Evolutionary conservation across 2,888 invertebrate species (phyloP), one percentile per base, ranked within the genome.

Genomic region (Luffia ferchaultella): DNA sequence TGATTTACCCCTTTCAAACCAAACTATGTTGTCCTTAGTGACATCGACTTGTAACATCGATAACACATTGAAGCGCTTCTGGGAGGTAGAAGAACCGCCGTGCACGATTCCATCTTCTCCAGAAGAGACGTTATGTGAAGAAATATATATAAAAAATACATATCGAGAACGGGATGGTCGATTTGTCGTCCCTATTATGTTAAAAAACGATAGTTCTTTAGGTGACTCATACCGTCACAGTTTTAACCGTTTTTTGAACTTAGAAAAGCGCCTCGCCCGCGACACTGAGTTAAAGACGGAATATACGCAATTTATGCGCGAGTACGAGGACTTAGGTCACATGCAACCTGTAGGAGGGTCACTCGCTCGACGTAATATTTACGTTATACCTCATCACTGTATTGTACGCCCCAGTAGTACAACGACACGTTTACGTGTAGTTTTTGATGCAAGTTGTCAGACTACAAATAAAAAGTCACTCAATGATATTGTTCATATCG

Each of bases 401-500:
- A 50, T 53, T 5, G 7, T 51, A 15, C 50, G 49, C 9, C 46
- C 51, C 5, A 41, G 40, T 1, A 49, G 49, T 16, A 12, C 45
- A 0, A 51, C 49, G 16, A 51, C 53, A 9, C 46, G 30, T 16
- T 30, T 53, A 2, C 20, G 53, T 5, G 53, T 53, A 2, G 53
- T 53, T 9, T 53, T 53, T 18, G 46, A 53, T 30, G 51, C 45
- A 1, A 45, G 45, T 12, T 42, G 50, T 0, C 43, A 30, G 7
- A 49, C 57, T 1, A 49, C 52, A 9, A 49, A 56, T 1, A 54
- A 54, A 5, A 51, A 53, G 16, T 57, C 57, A 15, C 41, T 61
- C 12, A 61, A 62, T 50, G 57, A 63, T 3, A 52, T 60, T 2
- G 58, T 62, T 18, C 43, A 50, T 2, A 44, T 56, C 1, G 63